Base-by-base conservation (phyloP, 2,797 vertebrate genomes). In the Eospalax fontanierii region DNA sequence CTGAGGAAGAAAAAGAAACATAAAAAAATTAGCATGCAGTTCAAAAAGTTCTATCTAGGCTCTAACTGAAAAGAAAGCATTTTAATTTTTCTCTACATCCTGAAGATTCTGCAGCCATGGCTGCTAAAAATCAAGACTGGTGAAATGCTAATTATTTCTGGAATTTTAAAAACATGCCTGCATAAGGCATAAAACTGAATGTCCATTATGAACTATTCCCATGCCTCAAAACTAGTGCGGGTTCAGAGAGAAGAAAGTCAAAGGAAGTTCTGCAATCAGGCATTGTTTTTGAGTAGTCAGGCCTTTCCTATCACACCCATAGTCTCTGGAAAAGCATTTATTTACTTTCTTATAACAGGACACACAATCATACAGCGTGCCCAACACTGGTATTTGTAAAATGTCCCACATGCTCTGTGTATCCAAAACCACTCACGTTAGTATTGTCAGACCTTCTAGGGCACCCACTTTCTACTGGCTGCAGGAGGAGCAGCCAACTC, bases 1-100 rank as follows among this genome's bases (percentile, higher is more conserved):
- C 99, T 99, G 96, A 16, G 98, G 82, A 94, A 97, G 54, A 97
- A 90, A 71, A 97, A 95, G 28, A 95, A 93, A 97, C 89, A 94
- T 9, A 83, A 18, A 1, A 70, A 81, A 88, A 94, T 97, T 92
- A 97, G 85, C 82, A 90, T 66, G 57, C 66, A 94, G 68, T 89
- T 89, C 90, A 94, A 96, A 96, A 96, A 79, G 38, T 82, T 88
- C 11, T 90, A 87, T 75, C 66, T n/a, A 75, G 59, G 24, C 71
- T 40, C 7, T 74, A 92, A 90, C 40, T 88, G 15, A 54, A 96
- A 90, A 33, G 73, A 63, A 82, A 66, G 91, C 7, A 78, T 81
- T 94, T 93, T 75, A 71, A 57, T 26, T 91, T 95, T 93, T 87
- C 38, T 86, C 87, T 91, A 80, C 2, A 88, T 89, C 79, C 75